These are phyloP conservation scores for Aepyceros melampus DNA, from an alignment of 2,113 vertebrate genomes.

Conservation along the genomic window DNA sequence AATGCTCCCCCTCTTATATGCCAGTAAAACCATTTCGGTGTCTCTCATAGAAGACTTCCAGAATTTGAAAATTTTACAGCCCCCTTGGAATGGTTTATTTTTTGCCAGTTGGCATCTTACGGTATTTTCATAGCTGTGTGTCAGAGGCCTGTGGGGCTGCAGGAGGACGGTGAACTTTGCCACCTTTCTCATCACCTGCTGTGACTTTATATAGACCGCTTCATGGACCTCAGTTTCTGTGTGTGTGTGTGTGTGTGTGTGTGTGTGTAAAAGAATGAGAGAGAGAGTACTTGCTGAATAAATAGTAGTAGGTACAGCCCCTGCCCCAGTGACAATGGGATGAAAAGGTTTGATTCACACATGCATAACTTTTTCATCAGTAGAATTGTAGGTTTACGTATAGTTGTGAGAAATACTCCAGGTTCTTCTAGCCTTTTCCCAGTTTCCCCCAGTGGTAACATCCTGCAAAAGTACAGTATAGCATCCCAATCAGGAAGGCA, in stretches of 20 bases:
- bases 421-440: neutral
- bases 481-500: too few relatives aligned
- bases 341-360: neutral
- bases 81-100: neutral
- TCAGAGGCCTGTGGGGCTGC: rapidly evolving
- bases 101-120: neutral
- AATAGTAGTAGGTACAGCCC: neutral
- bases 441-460: too few relatives aligned
- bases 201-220: neutral
- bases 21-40: neutral
- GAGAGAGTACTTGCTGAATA: neutral
- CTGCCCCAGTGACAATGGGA: neutral
- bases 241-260: too few relatives aligned
- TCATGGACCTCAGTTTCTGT: neutral
- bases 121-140: rapidly evolving
- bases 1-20: neutral
- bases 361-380: rapidly evolving
- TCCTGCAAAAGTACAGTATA: neutral
- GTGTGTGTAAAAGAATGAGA: neutral
- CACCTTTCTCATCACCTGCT: neutral
- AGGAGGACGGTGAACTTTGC: rapidly evolving
- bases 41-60: neutral
- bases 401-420: neutral
- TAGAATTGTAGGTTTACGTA: rapidly evolving
- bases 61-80: neutral